phyloP scores from a whole-genome alignment of 2,113 vertebrate species.

The Oxyruncus cristatus region DNA sequence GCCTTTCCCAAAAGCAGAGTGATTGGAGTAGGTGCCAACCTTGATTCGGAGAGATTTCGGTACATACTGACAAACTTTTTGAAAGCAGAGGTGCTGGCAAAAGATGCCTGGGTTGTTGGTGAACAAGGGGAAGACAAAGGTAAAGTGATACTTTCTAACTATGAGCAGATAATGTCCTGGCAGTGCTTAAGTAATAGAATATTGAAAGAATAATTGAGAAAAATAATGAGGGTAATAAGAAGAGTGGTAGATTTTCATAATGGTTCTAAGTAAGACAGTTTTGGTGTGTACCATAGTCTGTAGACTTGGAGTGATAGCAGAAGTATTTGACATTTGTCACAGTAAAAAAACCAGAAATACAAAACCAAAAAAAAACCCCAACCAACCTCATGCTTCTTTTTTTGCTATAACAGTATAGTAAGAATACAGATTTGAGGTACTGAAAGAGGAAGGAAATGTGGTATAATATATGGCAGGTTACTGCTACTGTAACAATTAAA shows the following conservation, averaged over 20 bases:
- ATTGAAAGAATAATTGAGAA: neutral
- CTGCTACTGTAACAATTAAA: neutral
- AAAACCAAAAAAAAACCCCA: neutral
- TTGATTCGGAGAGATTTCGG: slow-evolving; percentile 88
- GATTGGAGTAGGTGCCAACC: slow-evolving; percentile 90
- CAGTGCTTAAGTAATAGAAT: neutral
- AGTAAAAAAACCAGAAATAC: neutral
- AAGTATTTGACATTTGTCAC: neutral
- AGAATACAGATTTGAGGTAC: neutral
- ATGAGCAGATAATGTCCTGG: neutral
- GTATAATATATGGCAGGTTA: neutral
- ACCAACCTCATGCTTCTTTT: neutral
- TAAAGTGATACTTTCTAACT: slow-evolving; percentile 51
- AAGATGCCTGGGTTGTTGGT: slow-evolving; percentile 88
- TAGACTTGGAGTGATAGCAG: neutral
- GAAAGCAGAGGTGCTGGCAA: slow-evolving; percentile 72
- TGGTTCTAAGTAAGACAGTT: neutral
- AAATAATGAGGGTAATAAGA: neutral
- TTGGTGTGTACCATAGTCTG: neutral
- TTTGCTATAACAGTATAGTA: neutral
- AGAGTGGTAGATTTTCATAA: neutral
- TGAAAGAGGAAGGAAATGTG: neutral
- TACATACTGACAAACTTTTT: slow-evolving; percentile 80
- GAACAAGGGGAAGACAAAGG: slow-evolving; percentile 93
- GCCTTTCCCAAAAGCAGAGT: slow-evolving; percentile 82